These are phyloP conservation scores for Drosophila athabasca DNA, from an alignment of 1,140 invertebrate genomes.

Conservation along the genomic window DNA sequence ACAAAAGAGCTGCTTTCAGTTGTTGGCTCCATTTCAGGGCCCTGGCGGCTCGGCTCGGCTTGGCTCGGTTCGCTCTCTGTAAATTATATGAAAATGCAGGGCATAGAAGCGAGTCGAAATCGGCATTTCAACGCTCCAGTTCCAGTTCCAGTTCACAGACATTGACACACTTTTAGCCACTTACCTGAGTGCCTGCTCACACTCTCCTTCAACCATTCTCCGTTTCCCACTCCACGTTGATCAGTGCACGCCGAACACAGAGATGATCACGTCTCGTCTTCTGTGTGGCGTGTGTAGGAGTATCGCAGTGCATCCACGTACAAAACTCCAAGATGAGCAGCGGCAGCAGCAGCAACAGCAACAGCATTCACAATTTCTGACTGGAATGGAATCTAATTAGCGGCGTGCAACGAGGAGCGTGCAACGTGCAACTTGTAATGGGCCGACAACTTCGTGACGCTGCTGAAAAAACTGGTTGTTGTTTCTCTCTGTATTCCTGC, in stretches of 20 bases:
- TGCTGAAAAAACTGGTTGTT: slow-evolving; percentile 13
- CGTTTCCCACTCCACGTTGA: slow-evolving; percentile 19
- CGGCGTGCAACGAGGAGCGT: slow-evolving; percentile 52
- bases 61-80: slow-evolving; percentile 30
- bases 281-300: slow-evolving; percentile 57
- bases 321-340: slow-evolving; percentile 30
- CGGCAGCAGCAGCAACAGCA: slow-evolving; percentile 9
- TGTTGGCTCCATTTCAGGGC: slow-evolving; percentile 47
- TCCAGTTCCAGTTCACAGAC: slow-evolving; percentile 83
- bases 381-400: slow-evolving; percentile 76
- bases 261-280: slow-evolving; percentile 44
- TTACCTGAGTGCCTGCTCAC: slow-evolving; percentile 14
- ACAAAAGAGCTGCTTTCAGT: slow-evolving; percentile 44
- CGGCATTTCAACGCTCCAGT: slow-evolving; percentile 69
- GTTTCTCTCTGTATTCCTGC: too few species aligned
- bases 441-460: slow-evolving; percentile 69
- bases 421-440: slow-evolving; percentile 74
- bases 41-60: slow-evolving; percentile 24
- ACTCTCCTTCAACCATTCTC: background rate
- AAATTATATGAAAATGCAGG: slow-evolving; percentile 65
- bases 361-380: slow-evolving; percentile 50
- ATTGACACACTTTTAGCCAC: slow-evolving; percentile 75
- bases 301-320: slow-evolving; percentile 23
- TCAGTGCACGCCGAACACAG: slow-evolving; percentile 33
- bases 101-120: slow-evolving; percentile 60